Evolutionary conservation across 2,797 vertebrate genomes (phyloP).

Genomic region (Artibeus jamaicensis): DNA sequence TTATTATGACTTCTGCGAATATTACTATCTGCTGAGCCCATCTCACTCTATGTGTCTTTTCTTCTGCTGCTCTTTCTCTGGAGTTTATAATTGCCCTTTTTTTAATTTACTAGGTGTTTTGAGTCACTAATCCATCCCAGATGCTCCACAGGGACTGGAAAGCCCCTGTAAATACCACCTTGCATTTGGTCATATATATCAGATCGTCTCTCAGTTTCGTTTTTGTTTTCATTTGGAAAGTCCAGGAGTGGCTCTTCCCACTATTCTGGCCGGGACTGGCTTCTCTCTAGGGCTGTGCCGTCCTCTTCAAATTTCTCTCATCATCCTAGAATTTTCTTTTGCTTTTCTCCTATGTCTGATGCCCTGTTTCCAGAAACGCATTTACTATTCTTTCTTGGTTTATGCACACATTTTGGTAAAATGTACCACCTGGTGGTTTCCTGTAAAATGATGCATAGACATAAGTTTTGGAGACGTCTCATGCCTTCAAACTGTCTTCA

Average conservation of each 20-base stretch:
- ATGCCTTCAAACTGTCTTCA: not conserved
- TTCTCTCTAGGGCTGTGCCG: not conserved
- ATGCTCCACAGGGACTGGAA: not conserved
- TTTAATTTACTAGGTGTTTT: not conserved
- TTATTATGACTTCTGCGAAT: not conserved
- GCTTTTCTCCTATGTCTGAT: not conserved
- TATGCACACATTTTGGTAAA: constrained; percentile 23
- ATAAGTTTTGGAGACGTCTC: constrained; percentile 3
- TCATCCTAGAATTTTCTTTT: not conserved
- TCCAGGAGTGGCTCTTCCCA: not conserved
- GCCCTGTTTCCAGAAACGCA: not conserved
- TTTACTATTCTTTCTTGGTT: not conserved
- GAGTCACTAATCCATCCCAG: not conserved
- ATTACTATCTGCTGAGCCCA: not conserved
- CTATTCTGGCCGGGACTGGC: not conserved
- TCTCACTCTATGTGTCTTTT: not conserved
- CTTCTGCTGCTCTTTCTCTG: not conserved
- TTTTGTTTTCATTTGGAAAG: not conserved
- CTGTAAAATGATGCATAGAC: not conserved
- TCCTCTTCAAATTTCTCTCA: not conserved
- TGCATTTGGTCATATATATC: not conserved
- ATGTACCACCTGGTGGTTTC: not conserved
- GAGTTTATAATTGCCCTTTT: not conserved
- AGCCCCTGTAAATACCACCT: not conserved
- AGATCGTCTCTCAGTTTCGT: not conserved